Evolutionary conservation across 2,113 vertebrate species (phyloP), one percentile per base, ranked within the genome.

Genomic region (Eidolon helvum): DNA sequence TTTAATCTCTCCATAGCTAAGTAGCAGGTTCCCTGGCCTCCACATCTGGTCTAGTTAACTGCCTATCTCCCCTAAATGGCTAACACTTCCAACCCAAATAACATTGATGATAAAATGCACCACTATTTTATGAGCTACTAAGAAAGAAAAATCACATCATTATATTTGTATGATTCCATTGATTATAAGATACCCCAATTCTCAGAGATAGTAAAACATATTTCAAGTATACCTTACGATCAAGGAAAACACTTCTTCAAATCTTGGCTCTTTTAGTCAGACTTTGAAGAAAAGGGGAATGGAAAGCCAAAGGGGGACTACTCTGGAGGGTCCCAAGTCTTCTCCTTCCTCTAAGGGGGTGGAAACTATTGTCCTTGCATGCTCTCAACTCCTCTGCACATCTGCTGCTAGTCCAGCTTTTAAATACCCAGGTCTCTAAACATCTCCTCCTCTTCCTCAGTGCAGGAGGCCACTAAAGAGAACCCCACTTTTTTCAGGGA

Each of bases 191-290:
- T 71, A 35, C 9, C 26, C 50, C 16, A 65, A 79, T n/a, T 88
- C n/a, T 85, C 80, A 87, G 72, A 90, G 28, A 68, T 74, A 75
- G 38, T 89, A 83, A 87, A 57, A 38, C 35, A 40, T 38, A 12
- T 95, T 95, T 95, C 87, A 98, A 90, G 63, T 79, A 21, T 16
- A 85, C 61, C 35, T 90, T 94, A 63, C 28, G 77, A 75, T 71
- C 75, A 96, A 84, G 87, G 24, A 92, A 91, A 96, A 53, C 8
- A 22, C 71, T 72, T 71, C 22, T 93, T 96, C 50, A 84, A 87
- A 84, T 92, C 80, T 87, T 94, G 68, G 24, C 45, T 97, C 57
- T 83, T 95, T 93, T 74, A 65, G n/a, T 59, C 9, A 26, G 68
- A 38, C 33, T 61, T 92, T 66, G 74, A 83, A 65, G 30, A 24